Evolutionary conservation across 2,797 vertebrate species (phyloP).

Genomic region (Mormyrops attenuatus): DNA sequence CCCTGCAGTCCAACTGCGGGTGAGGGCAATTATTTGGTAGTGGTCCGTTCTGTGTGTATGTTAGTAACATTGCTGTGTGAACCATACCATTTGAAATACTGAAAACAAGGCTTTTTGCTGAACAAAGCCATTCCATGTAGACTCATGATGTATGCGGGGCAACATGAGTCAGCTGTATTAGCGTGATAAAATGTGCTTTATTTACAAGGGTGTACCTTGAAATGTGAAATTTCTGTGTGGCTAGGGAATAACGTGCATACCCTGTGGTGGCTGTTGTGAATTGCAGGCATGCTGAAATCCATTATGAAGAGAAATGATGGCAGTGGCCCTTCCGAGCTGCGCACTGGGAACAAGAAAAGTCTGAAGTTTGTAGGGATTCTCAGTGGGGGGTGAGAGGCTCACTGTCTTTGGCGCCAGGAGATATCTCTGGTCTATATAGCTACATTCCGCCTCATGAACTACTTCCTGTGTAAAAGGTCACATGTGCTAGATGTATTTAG

Average conservation of each 20-base stretch:
- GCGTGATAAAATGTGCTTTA: neutral
- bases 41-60: neutral
- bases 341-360: slow-evolving; percentile 75
- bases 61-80: neutral
- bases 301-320: slow-evolving; percentile 94
- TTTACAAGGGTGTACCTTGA: neutral
- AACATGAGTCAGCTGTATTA: neutral
- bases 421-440: neutral
- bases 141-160: neutral
- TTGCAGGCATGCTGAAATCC: slow-evolving; percentile 79
- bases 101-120: neutral
- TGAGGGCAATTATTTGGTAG: slow-evolving; percentile 42
- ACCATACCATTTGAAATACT: neutral
- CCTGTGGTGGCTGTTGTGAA: slow-evolving; percentile 22
- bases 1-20: slow-evolving; percentile 39
- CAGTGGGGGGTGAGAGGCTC: slow-evolving; percentile 81
- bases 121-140: neutral
- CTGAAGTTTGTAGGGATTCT: slow-evolving; percentile 91
- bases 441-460: neutral
- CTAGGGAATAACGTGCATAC: neutral
- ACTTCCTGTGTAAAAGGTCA: neutral
- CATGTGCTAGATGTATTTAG: neutral
- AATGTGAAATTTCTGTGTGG: neutral
- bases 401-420: neutral
- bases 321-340: slow-evolving; percentile 48